phyloP scores from a whole-genome alignment of 2,113 vertebrate genomes.

The Pseudonaja textilis region DNA sequence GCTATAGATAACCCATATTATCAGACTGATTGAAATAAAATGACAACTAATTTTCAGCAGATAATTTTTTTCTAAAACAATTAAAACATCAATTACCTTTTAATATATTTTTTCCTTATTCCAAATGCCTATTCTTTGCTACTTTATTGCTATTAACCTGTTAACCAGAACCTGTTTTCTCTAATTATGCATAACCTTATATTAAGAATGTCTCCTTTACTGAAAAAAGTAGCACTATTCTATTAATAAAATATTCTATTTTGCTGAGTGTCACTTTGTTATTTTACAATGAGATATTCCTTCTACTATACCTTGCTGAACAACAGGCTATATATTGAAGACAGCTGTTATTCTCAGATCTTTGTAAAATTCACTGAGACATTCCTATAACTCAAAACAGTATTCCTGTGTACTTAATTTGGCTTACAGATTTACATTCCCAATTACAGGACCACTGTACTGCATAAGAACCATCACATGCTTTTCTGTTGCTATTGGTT shows the following conservation, averaged over 20 bases:
- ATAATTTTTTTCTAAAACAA: background rate
- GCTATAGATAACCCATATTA: background rate
- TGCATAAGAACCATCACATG: conserved; percentile 55
- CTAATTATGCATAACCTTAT: background rate
- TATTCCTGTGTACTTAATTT: conserved; percentile 41
- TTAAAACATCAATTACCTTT: background rate
- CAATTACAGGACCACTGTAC: conserved; percentile 28
- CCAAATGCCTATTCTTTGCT: background rate
- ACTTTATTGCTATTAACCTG: no score
- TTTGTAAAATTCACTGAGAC: conserved; percentile 8
- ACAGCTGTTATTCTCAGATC: background rate
- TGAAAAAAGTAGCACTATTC: background rate
- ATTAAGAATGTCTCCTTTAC: background rate
- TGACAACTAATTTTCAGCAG: background rate
- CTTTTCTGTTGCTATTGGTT: conserved; percentile 60
- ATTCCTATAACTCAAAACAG: conserved; percentile 32
- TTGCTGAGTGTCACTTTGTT: background rate
- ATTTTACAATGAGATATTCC: background rate
- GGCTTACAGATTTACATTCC: conserved; percentile 35
- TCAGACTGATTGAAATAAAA: background rate
- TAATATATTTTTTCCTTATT: background rate
- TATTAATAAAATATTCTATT: background rate
- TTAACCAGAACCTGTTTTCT: background rate
- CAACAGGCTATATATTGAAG: background rate
- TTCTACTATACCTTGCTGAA: background rate